Conservation (phyloP, 2,113 vertebrate genomes). For the Microcebus jonahi region DNA sequence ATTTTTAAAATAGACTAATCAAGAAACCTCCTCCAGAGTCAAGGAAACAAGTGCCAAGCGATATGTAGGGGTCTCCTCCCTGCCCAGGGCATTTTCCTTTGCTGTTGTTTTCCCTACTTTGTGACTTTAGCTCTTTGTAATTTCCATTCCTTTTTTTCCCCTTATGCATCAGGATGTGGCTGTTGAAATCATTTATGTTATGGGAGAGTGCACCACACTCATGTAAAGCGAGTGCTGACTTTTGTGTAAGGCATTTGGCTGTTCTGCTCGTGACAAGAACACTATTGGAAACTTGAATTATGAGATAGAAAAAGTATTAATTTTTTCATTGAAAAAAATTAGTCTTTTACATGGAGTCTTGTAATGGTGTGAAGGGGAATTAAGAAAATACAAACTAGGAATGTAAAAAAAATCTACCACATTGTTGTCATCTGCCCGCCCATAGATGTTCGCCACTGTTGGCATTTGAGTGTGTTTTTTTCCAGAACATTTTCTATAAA, state of each 20-base stretch:
- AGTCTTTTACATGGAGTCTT: background rate
- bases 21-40: slow-evolving; percentile 73
- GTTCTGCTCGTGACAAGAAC: background rate
- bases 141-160: slow-evolving; percentile 28
- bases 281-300: background rate
- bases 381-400: background rate
- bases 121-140: slow-evolving; percentile 47
- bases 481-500: background rate
- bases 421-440: background rate
- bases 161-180: slow-evolving; percentile 30
- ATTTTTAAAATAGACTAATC: slow-evolving; percentile 77
- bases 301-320: background rate
- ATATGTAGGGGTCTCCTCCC: slow-evolving; percentile 12
- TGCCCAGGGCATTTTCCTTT: background rate
- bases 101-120: background rate
- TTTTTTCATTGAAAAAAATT: background rate
- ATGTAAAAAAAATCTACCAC: background rate
- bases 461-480: background rate
- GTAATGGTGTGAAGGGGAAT: background rate
- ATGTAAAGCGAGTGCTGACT: slow-evolving; percentile 29
- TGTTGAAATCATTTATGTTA: slow-evolving; percentile 62
- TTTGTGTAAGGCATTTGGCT: background rate
- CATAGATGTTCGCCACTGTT: background rate
- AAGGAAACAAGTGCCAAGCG: slow-evolving; percentile 28
- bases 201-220: slow-evolving; percentile 8